phyloP scores from a whole-genome alignment of 2,888 invertebrate genomes.

The Microdon myrmicae region DNA sequence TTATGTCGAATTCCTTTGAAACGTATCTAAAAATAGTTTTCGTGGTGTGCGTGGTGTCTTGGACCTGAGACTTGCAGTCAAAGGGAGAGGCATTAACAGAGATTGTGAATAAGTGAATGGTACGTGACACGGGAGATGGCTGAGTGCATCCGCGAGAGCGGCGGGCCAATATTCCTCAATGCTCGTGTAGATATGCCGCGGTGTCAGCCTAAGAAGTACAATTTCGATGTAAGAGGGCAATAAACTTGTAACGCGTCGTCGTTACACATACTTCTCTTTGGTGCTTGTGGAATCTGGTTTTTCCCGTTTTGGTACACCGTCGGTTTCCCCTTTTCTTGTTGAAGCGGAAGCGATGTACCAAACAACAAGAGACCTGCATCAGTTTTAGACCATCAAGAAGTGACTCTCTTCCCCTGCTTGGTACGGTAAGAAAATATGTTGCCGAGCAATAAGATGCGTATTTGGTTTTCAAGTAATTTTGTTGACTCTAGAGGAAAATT shows the following conservation, averaged over 20 bases:
- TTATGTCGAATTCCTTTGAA: conserved; percentile 9
- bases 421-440: conserved; percentile 8
- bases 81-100: neutral
- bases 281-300: conserved; percentile 44
- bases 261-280: conserved; percentile 32
- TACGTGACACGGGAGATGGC: conserved; percentile 35
- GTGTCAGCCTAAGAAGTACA: conserved; percentile 7
- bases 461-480: conserved; percentile 2
- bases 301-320: conserved; percentile 49
- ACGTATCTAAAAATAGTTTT: conserved; percentile 28
- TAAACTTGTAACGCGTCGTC: conserved; percentile 56
- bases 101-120: conserved; percentile 6
- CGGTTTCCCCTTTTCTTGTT: conserved; percentile 21
- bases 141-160: conserved; percentile 27
- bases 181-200: neutral
- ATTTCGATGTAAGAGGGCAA: conserved; percentile 57
- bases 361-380: conserved; percentile 19
- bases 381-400: conserved; percentile 36
- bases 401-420: conserved; percentile 4
- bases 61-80: conserved; percentile 4
- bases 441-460: conserved; percentile 6
- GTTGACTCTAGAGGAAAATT: too few relatives aligned
- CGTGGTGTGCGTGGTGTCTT: conserved; percentile 21
- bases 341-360: conserved; percentile 6
- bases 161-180: conserved; percentile 20